phyloP scores from a whole-genome alignment of 2,888 invertebrate genomes.

The Rhagonycha lutea region DNA sequence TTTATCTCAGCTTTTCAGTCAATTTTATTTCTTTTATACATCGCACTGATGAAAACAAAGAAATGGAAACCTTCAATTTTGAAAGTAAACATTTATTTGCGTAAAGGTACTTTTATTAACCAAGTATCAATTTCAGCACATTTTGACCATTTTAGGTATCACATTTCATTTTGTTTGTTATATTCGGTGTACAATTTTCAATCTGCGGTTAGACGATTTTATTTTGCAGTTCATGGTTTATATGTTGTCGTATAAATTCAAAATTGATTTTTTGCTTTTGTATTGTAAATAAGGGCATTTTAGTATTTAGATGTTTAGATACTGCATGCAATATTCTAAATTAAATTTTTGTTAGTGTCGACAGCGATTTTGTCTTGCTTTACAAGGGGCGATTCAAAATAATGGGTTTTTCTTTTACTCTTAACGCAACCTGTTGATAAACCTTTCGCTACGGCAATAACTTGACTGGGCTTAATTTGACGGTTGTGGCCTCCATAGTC shows the following conservation, averaged over 20 bases:
- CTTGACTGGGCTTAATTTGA: neutral
- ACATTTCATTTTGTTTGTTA: neutral
- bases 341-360: neutral
- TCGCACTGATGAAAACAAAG: too few relatives aligned
- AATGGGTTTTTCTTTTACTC: neutral
- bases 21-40: too few relatives aligned
- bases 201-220: slow-evolving; percentile 13
- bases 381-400: neutral
- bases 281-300: neutral
- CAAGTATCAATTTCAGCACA: neutral
- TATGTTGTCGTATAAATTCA: neutral
- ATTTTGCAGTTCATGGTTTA: neutral
- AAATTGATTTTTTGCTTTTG: neutral
- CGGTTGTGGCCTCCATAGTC: neutral
- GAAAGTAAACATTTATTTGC: neutral
- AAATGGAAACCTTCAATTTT: neutral
- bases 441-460: neutral
- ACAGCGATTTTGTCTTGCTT: neutral
- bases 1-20: too few relatives aligned
- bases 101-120: neutral
- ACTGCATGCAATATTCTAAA: neutral
- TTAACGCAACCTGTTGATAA: neutral
- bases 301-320: neutral
- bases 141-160: neutral
- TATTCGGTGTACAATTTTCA: neutral